Conservation (phyloP, 1,140 invertebrate species). For the Linepithema humile region DNA sequence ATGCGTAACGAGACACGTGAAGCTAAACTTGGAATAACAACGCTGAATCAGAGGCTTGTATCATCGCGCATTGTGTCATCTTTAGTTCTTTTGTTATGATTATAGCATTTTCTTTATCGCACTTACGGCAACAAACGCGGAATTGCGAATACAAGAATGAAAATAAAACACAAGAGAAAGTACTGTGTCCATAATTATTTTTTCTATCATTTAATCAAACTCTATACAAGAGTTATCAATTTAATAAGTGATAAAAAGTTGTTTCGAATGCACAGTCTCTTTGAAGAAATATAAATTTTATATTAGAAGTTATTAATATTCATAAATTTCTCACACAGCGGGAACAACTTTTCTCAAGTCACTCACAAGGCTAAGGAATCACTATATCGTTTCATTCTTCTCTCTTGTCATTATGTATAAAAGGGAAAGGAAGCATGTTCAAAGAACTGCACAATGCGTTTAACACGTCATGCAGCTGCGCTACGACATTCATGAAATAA, state of each 20-base stretch:
- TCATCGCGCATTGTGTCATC: slow-evolving; percentile 19
- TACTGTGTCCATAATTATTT: not conserved
- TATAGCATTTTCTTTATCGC: not conserved
- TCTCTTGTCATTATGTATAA: not conserved
- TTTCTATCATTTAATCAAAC: not conserved
- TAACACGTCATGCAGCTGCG: not conserved
- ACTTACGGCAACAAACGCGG: not conserved
- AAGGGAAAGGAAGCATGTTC: not conserved
- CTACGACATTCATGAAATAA: slow-evolving; percentile 7
- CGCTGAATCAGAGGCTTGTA: slow-evolving; percentile 12
- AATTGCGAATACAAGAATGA: not conserved
- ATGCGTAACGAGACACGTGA: slow-evolving; percentile 45
- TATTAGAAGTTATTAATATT: not conserved
- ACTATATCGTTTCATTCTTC: not conserved
- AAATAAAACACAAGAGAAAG: not conserved
- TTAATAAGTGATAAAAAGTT: not conserved
- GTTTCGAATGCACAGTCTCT: not conserved
- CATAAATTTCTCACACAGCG: not conserved
- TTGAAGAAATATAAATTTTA: not conserved
- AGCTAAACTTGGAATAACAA: slow-evolving; percentile 63
- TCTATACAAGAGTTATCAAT: not conserved
- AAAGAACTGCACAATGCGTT: not conserved
- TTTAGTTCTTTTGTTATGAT: not conserved
- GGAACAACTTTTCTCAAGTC: not conserved
- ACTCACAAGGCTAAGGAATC: not conserved